Base-by-base conservation (phyloP, 2,888 invertebrate species). In the Dione vanillae region DNA sequence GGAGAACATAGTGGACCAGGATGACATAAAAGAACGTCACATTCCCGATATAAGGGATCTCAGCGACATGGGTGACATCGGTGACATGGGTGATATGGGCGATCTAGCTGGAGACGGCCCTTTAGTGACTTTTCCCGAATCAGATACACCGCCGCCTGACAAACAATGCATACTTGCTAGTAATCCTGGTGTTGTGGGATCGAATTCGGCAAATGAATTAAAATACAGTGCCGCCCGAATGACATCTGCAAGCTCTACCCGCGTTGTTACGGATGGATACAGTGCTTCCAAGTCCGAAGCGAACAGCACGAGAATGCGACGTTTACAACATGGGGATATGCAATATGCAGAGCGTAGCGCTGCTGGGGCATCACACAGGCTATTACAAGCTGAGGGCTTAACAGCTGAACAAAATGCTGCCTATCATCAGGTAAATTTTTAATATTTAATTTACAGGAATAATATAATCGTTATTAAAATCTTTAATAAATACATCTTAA, bases 361-460 rank as follows among this genome's bases (percentile, higher is more conserved):
- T 52, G 96, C 96, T 51, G 96, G 96, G 40, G 97, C 97, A 16
- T 95, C 96, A 75, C 95, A 96, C 78, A 96, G 97, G 75, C 94
- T 97, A 77, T 90, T 97, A 74, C 97, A 97, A 88, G 94, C 97
- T 73, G 97, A 97, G 83, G 97, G 97, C 56, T 94, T 97, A 73
- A 96, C 96, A 35, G 96, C 97, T 1, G 97, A 98, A 90, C 97
- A 97, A 88, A 96, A 96, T 83, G 96, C 96, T 76, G 96, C 97
- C 71, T 95, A 96, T 77, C 95, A 96, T 78, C 96, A 97, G 95
- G 97, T 97, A 88, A 89, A 88, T 83, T 67, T 61, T 35, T n/a
- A 12, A 52, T 19, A 41, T 67, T 14, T 0, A 40, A 43, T 12
- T 56, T 12, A 47, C 3, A 27, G n/a, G n/a, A 19, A 9, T 47